Percentiles rank a stretch among this genome's conserved stretches.
These are phyloP conservation scores for Noctua comes DNA, from an alignment of 2,888 invertebrate species.

Conservation along the genomic window DNA sequence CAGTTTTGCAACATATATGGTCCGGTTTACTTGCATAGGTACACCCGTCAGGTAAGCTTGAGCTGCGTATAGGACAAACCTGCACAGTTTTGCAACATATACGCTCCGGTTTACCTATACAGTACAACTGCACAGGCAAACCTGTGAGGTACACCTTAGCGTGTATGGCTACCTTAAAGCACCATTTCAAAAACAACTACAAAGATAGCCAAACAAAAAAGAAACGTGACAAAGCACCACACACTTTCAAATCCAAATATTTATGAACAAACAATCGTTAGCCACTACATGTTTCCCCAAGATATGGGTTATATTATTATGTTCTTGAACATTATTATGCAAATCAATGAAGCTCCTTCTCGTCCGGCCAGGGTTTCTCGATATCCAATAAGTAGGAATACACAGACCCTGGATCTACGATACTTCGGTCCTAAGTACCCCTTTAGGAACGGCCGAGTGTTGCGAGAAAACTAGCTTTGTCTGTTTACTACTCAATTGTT, in stretches of 20 bases:
- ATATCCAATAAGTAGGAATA: constrained; percentile 32
- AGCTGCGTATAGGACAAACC: too few relatives aligned
- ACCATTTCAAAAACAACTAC: neutral
- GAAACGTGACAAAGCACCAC: neutral
- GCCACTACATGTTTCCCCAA: neutral
- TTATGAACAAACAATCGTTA: neutral
- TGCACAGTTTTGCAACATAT: too few relatives aligned
- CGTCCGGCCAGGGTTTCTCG: constrained; percentile 17
- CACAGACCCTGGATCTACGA: constrained; percentile 28
- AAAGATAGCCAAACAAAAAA: neutral
- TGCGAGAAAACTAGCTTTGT: constrained; percentile 1
- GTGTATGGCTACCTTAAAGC: too few relatives aligned
- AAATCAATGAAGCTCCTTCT: constrained; percentile 33
- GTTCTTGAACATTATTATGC: constrained; percentile 34
- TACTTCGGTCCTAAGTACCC: constrained; percentile 11
- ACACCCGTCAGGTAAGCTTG: too few relatives aligned
- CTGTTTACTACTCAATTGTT: constrained; percentile 5
- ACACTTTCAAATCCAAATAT: constrained; percentile 4
- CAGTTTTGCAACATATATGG: too few relatives aligned
- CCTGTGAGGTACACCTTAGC: too few relatives aligned
- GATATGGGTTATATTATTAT: constrained; percentile 12
- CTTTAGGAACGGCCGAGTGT: constrained; percentile 8
- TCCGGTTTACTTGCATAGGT: too few relatives aligned
- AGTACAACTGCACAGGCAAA: too few relatives aligned
- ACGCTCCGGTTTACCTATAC: too few relatives aligned